phyloP scores from a whole-genome alignment of 2,113 vertebrate genomes.

The Larimichthys crocea region DNA sequence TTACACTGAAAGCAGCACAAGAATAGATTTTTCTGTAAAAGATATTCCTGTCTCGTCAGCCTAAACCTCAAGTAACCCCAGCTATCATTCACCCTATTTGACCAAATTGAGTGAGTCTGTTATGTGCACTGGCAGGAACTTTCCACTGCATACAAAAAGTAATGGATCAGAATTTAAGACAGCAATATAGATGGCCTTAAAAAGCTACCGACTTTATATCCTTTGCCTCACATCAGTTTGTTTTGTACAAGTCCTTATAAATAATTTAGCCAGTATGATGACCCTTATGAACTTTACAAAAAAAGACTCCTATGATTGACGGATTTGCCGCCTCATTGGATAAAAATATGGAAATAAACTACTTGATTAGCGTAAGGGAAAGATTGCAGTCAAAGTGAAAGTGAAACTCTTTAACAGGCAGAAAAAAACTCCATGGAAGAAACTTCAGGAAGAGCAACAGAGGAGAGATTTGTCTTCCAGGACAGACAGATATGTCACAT shows the following conservation, averaged over 20 bases:
- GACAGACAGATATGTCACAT: background rate
- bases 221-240: background rate
- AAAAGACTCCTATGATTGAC: background rate
- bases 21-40: conserved; percentile 16
- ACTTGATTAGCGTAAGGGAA: background rate
- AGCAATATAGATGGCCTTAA: background rate
- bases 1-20: conserved; percentile 30
- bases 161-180: background rate
- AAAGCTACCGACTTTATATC: background rate
- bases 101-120: conserved; percentile 17
- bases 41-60: conserved; percentile 18
- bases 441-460: background rate
- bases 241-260: background rate
- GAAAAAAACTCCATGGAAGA: no score
- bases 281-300: background rate
- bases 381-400: background rate
- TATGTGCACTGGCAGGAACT: background rate
- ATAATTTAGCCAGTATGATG: background rate
- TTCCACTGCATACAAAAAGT: conserved; percentile 7
- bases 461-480: background rate
- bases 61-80: conserved; percentile 9
- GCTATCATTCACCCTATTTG: background rate
- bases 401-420: background rate
- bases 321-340: background rate
- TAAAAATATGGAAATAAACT: background rate